phyloP scores from a whole-genome alignment of 2,888 invertebrate species.

The Microctonus aethiopoides region DNA sequence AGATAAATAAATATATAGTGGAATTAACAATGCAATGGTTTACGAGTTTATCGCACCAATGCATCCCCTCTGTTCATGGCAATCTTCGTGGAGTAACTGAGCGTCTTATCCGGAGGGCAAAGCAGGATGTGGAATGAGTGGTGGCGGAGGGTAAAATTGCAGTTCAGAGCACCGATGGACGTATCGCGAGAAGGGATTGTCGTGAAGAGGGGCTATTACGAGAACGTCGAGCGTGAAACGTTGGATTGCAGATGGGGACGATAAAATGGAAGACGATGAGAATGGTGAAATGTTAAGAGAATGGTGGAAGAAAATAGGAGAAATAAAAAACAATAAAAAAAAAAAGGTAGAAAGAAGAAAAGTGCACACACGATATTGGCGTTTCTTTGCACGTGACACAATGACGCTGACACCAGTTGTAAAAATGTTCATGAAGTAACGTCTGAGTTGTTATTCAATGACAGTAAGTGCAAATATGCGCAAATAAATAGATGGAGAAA shows the following conservation, averaged over 20 bases:
- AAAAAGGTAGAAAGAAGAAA: constrained; percentile 17
- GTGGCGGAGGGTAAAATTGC: constrained; percentile 33
- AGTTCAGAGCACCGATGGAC: constrained; percentile 35
- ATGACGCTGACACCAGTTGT: neutral
- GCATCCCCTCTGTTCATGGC: constrained; percentile 6
- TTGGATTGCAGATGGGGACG: constrained; percentile 34
- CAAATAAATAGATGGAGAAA: neutral
- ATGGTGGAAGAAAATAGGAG: neutral
- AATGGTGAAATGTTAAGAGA: constrained; percentile 12
- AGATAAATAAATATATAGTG: neutral
- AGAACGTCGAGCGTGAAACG: constrained; percentile 28
- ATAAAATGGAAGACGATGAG: constrained; percentile 8
- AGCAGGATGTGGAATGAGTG: neutral
- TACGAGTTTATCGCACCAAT: constrained; percentile 21
- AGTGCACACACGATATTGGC: constrained; percentile 16
- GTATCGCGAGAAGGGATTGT: constrained; percentile 45
- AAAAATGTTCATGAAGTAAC: neutral
- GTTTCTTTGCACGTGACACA: constrained; percentile 1
- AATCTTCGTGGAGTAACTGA: constrained; percentile 25
- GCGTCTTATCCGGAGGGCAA: constrained; percentile 26
- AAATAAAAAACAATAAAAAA: constrained; percentile 27
- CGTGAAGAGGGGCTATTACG: constrained; percentile 51
- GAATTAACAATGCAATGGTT: constrained; percentile 1
- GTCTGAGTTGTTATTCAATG: neutral
- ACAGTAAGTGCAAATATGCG: neutral